phyloP scores from a whole-genome alignment of 2,888 invertebrate species.

The Sminthurides aquaticus region DNA sequence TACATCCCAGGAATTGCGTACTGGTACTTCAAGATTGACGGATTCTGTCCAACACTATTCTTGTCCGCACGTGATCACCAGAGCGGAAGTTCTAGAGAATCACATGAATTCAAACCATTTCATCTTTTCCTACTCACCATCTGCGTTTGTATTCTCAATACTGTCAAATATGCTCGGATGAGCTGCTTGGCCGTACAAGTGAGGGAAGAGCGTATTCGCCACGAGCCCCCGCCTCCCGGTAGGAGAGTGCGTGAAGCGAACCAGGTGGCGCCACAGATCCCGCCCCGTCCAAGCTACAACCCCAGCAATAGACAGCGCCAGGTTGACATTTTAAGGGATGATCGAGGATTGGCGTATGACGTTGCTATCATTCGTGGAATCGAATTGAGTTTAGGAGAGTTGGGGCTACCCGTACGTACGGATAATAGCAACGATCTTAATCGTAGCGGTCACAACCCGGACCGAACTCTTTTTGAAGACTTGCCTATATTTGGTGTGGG shows the following conservation, averaged over 20 bases:
- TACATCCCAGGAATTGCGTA: constrained; percentile 3
- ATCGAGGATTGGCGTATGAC: not conserved
- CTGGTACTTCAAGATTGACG: constrained; percentile 6
- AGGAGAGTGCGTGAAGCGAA: not conserved
- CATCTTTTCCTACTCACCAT: constrained; percentile 8
- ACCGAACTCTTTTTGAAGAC: too few species aligned
- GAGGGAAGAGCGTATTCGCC: not conserved
- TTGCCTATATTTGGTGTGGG: too few species aligned
- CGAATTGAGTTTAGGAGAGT: not conserved
- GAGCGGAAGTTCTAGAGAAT: not conserved
- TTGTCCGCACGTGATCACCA: not conserved
- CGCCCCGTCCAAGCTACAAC: not conserved
- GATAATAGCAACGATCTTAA: too few species aligned
- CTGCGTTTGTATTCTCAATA: constrained; percentile 5
- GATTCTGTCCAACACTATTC: not conserved
- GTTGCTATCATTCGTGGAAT: not conserved
- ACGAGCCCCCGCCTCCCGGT: not conserved
- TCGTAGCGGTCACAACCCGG: too few species aligned
- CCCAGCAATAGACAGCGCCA: not conserved
- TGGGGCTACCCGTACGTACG: too few species aligned
- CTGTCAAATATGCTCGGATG: not conserved
- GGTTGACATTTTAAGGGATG: not conserved
- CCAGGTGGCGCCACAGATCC: constrained; percentile 5
- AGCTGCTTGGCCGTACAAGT: not conserved
- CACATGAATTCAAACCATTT: not conserved